These are phyloP conservation scores for Anabas testudineus DNA, from an alignment of 2,797 vertebrate species.

Conservation along the genomic window DNA sequence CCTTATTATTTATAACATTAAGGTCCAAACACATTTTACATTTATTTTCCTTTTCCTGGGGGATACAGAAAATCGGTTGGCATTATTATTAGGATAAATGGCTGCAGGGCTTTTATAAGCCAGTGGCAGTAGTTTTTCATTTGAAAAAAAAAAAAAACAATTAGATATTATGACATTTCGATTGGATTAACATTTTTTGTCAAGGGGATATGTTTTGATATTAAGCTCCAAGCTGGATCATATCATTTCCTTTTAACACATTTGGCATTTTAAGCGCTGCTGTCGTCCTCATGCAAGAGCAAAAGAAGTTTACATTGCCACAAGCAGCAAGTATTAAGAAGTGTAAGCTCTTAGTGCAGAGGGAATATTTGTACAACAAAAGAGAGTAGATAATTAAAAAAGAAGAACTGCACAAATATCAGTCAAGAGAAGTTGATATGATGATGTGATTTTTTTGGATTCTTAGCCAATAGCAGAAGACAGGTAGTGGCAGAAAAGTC, in stretches of 20 bases:
- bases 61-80: slow-evolving; percentile 29
- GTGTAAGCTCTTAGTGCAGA: slow-evolving; percentile 8
- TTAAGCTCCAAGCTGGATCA: slow-evolving; percentile 52
- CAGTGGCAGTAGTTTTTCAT: slow-evolving; percentile 47
- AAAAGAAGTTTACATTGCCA: slow-evolving; percentile 15
- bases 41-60: slow-evolving; percentile 24
- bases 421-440: slow-evolving; percentile 8
- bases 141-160: slow-evolving; percentile 49
- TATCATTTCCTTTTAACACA: slow-evolving; percentile 52
- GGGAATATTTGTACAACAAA: slow-evolving; percentile 18
- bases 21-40: slow-evolving; percentile 36
- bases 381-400: slow-evolving; percentile 28
- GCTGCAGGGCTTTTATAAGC: slow-evolving; percentile 59
- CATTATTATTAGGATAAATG: slow-evolving; percentile 49
- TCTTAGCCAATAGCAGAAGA: slow-evolving; percentile 15
- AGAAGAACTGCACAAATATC: background rate
- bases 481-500: slow-evolving; percentile 36
- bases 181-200: slow-evolving; percentile 51
- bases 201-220: slow-evolving; percentile 66
- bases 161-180: slow-evolving; percentile 73
- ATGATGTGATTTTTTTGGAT: no score
- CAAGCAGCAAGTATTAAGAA: slow-evolving; percentile 24
- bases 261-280: slow-evolving; percentile 58
- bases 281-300: slow-evolving; percentile 18
- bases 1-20: slow-evolving; percentile 32